These are phyloP conservation scores for Lymantria monacha DNA, from an alignment of 2,888 invertebrate genomes.

Conservation along the genomic window DNA sequence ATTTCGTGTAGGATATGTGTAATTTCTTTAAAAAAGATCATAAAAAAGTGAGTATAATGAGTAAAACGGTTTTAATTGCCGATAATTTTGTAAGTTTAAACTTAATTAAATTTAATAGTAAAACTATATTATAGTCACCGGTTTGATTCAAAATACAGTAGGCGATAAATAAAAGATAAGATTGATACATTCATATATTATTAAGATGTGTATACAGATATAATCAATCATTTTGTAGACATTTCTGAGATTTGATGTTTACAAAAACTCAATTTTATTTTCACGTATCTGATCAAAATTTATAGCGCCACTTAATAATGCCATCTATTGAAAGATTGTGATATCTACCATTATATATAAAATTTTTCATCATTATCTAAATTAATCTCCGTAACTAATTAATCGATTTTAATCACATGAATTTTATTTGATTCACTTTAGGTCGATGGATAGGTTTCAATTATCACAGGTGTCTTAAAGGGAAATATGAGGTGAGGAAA, in stretches of 20 bases:
- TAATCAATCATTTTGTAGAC: slow-evolving; percentile 1
- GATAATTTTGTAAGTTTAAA: background rate
- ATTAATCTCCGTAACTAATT: too few relatives aligned
- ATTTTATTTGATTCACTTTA: too few relatives aligned
- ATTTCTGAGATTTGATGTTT: background rate
- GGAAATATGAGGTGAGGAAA: too few relatives aligned
- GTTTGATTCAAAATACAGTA: background rate
- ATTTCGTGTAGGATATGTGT: background rate
- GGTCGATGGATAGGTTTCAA: too few relatives aligned
- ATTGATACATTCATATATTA: background rate
- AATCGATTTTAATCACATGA: too few relatives aligned
- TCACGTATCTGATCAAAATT: too few relatives aligned
- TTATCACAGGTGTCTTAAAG: too few relatives aligned
- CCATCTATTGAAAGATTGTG: too few relatives aligned
- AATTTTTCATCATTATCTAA: too few relatives aligned
- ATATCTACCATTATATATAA: too few relatives aligned
- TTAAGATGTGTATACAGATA: background rate
- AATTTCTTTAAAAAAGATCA: background rate
- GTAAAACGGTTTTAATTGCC: background rate
- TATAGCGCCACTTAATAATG: too few relatives aligned
- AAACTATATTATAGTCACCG: background rate
- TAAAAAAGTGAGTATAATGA: background rate
- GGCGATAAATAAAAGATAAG: slow-evolving; percentile 1
- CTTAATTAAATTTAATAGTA: background rate
- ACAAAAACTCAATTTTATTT: background rate